phyloP scores from a whole-genome alignment of 2,113 vertebrate genomes.

The Sinocyclocheilus anshuiensis region DNA sequence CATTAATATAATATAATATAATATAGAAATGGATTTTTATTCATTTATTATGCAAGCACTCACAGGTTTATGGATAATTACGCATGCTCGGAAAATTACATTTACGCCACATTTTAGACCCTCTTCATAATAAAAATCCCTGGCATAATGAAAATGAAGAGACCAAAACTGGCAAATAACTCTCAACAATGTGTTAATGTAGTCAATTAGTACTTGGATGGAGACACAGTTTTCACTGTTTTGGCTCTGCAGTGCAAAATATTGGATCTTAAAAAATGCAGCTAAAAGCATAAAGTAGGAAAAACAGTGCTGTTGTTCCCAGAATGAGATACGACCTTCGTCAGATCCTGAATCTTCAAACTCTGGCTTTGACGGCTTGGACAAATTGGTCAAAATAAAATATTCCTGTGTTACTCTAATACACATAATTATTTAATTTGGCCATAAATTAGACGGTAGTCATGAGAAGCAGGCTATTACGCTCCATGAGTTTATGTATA shows the following conservation, averaged over 20 bases:
- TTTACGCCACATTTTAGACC: neutral
- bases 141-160: neutral
- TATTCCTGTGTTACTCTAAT: slow-evolving; percentile 9
- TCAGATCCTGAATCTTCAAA: neutral
- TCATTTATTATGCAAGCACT: neutral
- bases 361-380: neutral
- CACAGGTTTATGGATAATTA: neutral
- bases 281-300: neutral
- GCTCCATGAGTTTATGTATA: slow-evolving; percentile 16
- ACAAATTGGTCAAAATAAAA: slow-evolving; percentile 15
- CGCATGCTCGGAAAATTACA: neutral
- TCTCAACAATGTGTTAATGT: neutral
- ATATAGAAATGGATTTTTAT: too few relatives aligned
- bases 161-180: neutral
- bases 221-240: neutral
- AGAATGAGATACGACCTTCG: neutral
- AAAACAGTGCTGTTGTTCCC: neutral
- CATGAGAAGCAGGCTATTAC: neutral
- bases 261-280: neutral
- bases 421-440: slow-evolving; percentile 30
- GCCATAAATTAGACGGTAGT: slow-evolving; percentile 9
- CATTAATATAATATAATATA: too few relatives aligned
- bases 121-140: neutral
- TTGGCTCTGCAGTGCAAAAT: neutral
- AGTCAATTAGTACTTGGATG: neutral